Evolutionary conservation across 2,888 invertebrate genomes (phyloP).

Genomic region (Slavum lentiscoides): DNA sequence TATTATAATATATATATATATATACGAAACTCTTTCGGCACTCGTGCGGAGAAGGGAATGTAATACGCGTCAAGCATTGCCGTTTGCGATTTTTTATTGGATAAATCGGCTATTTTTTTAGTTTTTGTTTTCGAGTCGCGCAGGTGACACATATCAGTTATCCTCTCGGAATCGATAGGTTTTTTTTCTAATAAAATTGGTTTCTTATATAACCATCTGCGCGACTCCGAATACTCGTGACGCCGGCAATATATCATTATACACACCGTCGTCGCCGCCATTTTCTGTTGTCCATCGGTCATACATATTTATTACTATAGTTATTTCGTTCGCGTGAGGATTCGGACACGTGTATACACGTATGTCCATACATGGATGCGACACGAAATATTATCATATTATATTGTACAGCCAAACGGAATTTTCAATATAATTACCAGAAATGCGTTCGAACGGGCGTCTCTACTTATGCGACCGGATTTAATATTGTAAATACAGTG

Average conservation of each 20-base stretch:
- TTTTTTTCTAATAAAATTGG: constrained; percentile 29
- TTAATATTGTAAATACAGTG: too few relatives aligned
- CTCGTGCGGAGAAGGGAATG: background rate
- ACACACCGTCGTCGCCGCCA: background rate
- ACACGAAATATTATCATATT: too few relatives aligned
- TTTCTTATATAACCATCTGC: constrained; percentile 37
- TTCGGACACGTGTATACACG: too few relatives aligned
- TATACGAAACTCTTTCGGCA: constrained; percentile 5
- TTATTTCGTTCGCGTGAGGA: background rate
- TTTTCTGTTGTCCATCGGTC: background rate
- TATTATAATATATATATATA: too few relatives aligned
- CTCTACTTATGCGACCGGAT: too few relatives aligned
- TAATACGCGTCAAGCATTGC: constrained; percentile 9
- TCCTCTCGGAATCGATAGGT: constrained; percentile 10
- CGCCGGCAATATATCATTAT: background rate
- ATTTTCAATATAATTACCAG: too few relatives aligned
- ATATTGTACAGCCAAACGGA: too few relatives aligned
- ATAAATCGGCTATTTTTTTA: constrained; percentile 18
- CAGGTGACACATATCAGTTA: constrained; percentile 35
- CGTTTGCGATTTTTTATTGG: background rate
- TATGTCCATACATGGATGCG: too few relatives aligned
- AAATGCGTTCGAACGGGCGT: too few relatives aligned
- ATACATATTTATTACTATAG: background rate
- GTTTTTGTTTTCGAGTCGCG: background rate
- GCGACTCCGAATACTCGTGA: background rate